Evolutionary conservation across 2,797 vertebrate species (phyloP), one percentile per base, ranked within the genome.

Genomic region (Phyllotis vaccarum): DNA sequence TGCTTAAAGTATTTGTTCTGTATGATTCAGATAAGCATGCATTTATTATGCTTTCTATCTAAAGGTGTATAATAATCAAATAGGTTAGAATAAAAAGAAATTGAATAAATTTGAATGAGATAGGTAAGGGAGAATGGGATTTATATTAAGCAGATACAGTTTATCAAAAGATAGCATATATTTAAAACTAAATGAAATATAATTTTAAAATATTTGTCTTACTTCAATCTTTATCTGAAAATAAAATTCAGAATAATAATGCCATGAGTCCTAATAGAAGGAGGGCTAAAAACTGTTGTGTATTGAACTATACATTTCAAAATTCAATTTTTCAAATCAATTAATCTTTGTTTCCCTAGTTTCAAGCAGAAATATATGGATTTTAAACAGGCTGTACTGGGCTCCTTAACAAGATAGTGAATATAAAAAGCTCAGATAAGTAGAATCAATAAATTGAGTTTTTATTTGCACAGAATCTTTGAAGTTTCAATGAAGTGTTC

Each of bases 381-480:
- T 96, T 93, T 96, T 91, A 97, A 95, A 72, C 60, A 94, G 8
- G 17, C 72, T 92, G 21, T 52, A 86, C 52, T 74, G 40, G 64
- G 87, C 54, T 96, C 78, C 80, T 93, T 81, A 93, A 60, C 94
- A 95, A 80, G 81, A 95, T 88, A 82, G 80, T 92, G 29, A 76
- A 78, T 75, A 80, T n/a, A 62, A 81, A 93, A 93, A 89, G 34
- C 62, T 94, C 87, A 96, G 31, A n/a, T 83, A 89, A 86, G 56
- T 40, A 58, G 68, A 56, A 92, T 97, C 93, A 92, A 97, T 97
- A 97, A 82, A 88, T 76, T 88, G 93, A 93, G 40, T 96, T 95
- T 95, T 85, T 79, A 86, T 97, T 96, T 96, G 79, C 83, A 95
- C 21, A 74, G 76, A 97, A 97, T 96, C 70, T 94, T 80, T 89